Base-by-base conservation (phyloP, 2,888 invertebrate species). In the Pharmacophagus antenor region DNA sequence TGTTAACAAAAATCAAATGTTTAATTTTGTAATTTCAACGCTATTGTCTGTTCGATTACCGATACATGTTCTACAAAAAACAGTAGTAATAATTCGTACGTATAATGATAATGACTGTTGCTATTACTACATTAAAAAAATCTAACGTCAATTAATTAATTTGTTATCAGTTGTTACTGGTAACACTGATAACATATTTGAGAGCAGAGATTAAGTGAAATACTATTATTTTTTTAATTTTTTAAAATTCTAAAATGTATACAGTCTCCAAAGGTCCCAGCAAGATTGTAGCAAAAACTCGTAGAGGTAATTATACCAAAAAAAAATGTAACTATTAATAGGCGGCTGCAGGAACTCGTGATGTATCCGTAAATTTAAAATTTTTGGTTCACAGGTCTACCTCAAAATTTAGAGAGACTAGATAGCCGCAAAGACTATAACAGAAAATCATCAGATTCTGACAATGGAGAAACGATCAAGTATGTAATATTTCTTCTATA, bases 221-320 rank as follows among this genome's bases (percentile, higher is more conserved):
- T 56, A 61, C 46, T 82, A 83, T 85, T 82, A 78, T 77, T 79
- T 81, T 81, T 80, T 79, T 75, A 72, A 56, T 61, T 61, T 63
- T 67, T 76, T 74, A 73, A 85, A 85, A 84, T 82, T 85, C 74
- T 84, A 88, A 85, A 85, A 96, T 96, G 96, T 96, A 96, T 92
- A 96, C 96, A 79, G 94, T 96, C 77, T 94, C 95, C 65, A 96
- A 96, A 88, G 95, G 96, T 66, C 96, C 96, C 65, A 96, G 95
- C 88, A 96, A 96, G 92, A 95, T 96, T 82, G 95, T 95, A 73
- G 95, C 96, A 65, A 96, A 96, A 92, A 95, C 96, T 68, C 92
- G 96, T 75, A 92, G 96, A 92, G 95, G 96, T 95, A 79, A 27
- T 18, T 17, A 8, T 10, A 3, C 7, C 21, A n/a, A n/a, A 3